These are phyloP conservation scores for Myiopsitta monachus DNA, from an alignment of 2,113 vertebrate species.

Conservation along the genomic window DNA sequence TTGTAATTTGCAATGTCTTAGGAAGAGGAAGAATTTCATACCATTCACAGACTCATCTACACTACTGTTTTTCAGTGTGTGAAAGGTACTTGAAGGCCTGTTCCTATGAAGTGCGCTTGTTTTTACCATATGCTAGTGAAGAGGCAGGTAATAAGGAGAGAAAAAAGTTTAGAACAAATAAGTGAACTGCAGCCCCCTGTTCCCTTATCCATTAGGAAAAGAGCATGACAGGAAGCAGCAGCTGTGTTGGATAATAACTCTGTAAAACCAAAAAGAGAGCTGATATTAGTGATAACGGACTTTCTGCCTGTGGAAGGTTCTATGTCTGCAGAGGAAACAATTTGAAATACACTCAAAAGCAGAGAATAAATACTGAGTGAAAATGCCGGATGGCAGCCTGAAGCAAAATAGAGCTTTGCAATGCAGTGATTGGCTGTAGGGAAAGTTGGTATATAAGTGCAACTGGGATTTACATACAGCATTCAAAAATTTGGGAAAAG, in stretches of 20 bases:
- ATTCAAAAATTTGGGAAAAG: conserved; percentile 5
- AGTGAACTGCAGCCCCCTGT: conserved; percentile 18
- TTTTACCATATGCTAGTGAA: conserved; percentile 24
- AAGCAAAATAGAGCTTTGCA: conserved; percentile 9
- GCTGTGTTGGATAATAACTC: conserved; percentile 46
- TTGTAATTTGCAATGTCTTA: neutral
- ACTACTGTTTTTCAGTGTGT: neutral
- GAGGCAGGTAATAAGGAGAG: conserved; percentile 30
- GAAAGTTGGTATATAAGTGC: neutral
- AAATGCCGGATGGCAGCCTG: neutral
- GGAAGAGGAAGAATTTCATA: neutral
- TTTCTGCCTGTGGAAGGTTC: conserved; percentile 24
- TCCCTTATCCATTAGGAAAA: conserved; percentile 47
- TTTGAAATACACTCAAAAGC: conserved; percentile 22
- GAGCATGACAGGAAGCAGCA: conserved; percentile 49
- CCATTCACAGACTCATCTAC: neutral
- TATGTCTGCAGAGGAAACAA: conserved; percentile 47
- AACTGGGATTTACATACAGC: conserved; percentile 37
- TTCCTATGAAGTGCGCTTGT: neutral
- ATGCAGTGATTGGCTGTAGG: neutral
- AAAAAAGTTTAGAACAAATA: conserved; percentile 51
- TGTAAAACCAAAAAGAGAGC: conserved; percentile 50
- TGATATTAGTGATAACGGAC: conserved; percentile 60
- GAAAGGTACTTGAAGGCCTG: neutral
- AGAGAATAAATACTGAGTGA: conserved; percentile 45